phyloP scores from a whole-genome alignment of 2,888 invertebrate species.

The Tinea semifulvella region DNA sequence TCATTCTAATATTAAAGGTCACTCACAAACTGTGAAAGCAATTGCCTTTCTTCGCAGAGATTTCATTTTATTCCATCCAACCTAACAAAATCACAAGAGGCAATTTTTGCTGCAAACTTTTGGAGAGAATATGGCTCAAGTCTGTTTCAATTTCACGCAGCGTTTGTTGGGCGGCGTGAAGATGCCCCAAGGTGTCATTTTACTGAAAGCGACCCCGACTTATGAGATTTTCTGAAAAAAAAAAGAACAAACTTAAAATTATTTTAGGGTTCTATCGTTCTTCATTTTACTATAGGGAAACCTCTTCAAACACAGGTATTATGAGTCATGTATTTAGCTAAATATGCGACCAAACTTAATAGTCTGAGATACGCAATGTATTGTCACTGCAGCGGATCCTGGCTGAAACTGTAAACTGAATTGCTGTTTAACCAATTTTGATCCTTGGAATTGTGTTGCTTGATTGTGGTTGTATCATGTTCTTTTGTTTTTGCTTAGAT shows the following conservation, averaged over 20 bases:
- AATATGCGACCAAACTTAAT: too few relatives aligned
- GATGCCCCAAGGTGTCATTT: constrained; percentile 61
- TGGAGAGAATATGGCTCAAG: constrained; percentile 27
- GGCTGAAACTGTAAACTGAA: too few relatives aligned
- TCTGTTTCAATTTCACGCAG: constrained; percentile 64
- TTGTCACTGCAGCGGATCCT: too few relatives aligned
- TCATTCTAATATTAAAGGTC: too few relatives aligned
- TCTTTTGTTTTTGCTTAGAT: too few relatives aligned
- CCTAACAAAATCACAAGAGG: constrained; percentile 16
- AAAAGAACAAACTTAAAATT: constrained; percentile 6
- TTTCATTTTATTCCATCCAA: constrained; percentile 7
- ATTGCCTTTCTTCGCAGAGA: constrained; percentile 6
- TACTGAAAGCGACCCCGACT: constrained; percentile 46
- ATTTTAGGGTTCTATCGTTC: constrained; percentile 9
- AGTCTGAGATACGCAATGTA: too few relatives aligned
- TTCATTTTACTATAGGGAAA: constrained; percentile 14
- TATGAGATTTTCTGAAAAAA: constrained; percentile 34
- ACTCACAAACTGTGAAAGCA: constrained; percentile 7
- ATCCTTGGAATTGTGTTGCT: too few relatives aligned
- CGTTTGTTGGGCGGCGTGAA: constrained; percentile 56
- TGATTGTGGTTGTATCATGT: too few relatives aligned
- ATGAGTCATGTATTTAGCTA: too few relatives aligned
- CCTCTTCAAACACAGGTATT: too few relatives aligned
- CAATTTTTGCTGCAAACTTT: constrained; percentile 21
- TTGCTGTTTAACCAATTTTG: too few relatives aligned